Evolutionary conservation across 30 jellyfish, hydroid and myxozoan species (phyloP).

Genomic region (Hydra vulgaris): DNA sequence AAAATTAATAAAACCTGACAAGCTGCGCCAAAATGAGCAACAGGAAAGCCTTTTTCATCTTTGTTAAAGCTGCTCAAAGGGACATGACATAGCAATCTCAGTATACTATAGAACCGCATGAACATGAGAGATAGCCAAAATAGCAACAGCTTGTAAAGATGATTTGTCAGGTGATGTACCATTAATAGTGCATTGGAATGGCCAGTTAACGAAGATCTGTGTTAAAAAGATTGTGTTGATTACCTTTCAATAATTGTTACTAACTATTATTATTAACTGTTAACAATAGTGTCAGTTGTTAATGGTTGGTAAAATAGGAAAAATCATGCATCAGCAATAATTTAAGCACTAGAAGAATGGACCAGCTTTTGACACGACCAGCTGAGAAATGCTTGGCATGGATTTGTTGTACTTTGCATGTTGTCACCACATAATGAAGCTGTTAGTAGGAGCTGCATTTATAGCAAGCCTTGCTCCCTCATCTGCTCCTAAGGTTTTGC

Average conservation of each 20-base stretch:
- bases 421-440: background rate
- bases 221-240: too few species aligned
- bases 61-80: background rate
- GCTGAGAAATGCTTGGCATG: background rate
- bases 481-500: background rate
- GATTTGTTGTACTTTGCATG: background rate
- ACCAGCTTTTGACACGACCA: background rate
- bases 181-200: too few species aligned
- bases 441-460: background rate
- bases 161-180: too few species aligned
- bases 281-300: background rate
- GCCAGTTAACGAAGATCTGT: too few species aligned
- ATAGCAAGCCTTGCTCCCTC: background rate
- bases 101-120: background rate
- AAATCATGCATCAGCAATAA: background rate
- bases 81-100: background rate
- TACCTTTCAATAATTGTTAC: too few species aligned
- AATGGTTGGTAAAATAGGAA: background rate
- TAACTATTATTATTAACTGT: too few species aligned
- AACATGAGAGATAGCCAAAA: background rate
- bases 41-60: background rate
- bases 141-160: background rate
- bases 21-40: background rate
- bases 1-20: background rate
- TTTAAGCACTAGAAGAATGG: background rate